Evolutionary conservation across 2,113 vertebrate genomes (phyloP).

Genomic region (Atrichornis clamosus): DNA sequence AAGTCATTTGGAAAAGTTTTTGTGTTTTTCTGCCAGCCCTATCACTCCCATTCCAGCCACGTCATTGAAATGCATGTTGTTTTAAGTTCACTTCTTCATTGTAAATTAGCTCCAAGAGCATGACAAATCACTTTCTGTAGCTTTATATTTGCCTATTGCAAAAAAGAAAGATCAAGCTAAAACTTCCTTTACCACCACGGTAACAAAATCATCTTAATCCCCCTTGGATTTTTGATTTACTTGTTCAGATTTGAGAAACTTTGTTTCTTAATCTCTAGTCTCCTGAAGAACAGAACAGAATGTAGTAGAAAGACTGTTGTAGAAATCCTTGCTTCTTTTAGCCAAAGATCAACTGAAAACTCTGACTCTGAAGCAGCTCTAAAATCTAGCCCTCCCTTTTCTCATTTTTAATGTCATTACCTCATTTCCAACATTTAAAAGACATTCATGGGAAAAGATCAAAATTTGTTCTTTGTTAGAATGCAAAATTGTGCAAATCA

Average conservation of each 20-base stretch:
- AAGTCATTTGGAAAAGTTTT: neutral
- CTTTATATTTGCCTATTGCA: neutral
- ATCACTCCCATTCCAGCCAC: neutral
- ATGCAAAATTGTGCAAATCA: neutral
- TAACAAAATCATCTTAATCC: neutral
- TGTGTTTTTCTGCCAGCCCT: neutral
- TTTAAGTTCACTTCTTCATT: neutral
- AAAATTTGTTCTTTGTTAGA: neutral
- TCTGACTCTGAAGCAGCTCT: neutral
- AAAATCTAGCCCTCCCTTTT: neutral
- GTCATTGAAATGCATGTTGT: neutral
- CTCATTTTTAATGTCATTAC: neutral
- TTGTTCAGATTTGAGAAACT: neutral
- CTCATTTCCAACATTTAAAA: neutral
- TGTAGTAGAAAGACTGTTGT: neutral
- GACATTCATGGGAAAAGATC: neutral
- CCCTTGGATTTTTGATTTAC: neutral
- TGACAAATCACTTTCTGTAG: neutral
- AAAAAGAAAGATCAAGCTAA: neutral
- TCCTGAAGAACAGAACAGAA: neutral
- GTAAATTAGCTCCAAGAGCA: neutral
- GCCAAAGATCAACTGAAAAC: neutral
- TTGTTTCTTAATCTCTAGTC: neutral
- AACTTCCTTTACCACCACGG: neutral
- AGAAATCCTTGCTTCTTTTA: neutral